Base-by-base conservation (phyloP, 2,113 vertebrate species). In the Jaculus jaculus region DNA sequence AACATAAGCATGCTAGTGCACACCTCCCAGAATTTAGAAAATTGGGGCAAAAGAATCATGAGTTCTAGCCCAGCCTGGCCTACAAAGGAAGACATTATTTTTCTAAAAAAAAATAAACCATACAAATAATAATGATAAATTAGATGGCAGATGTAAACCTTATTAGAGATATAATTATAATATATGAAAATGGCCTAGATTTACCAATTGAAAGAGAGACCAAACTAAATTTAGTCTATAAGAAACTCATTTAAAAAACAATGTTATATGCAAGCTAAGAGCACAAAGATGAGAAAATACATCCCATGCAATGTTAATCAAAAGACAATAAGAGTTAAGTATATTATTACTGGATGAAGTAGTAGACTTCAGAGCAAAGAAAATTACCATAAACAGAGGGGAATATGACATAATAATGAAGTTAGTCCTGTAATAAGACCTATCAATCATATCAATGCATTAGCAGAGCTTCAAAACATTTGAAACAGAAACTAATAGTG, bases 151-250 rank as follows among this genome's bases (percentile, higher is more conserved):
- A 82, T 12, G 63, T 91, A 84, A 69, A 26, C 8, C 21, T 26
- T 82, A 81, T 63, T 37, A 85, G 47, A 94, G 42, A 28, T 92
- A 89, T 86, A 90, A 78, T 87, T 86, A 86, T 54, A 75, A 23
- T 42, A 86, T 47, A 86, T 90, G 24, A 37, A 86, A 92, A 42
- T 83, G 42, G 58, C 12, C 30, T 86, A 82, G 51, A 58, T 73
- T 68, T 60, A 78, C 8, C 21, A 84, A 92, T 86, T 81, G 83
- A 92, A 83, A 87, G 15, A 74, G 34, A 90, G 26, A 90, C 21
- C 66, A 2, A 90, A 73, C 3, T 81, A 11, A 26, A 74, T 63
- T 13, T 34, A 72, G 26, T 91, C 47, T 91, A 24, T 26, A 91
- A 63, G 37, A 74, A 88, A 69, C 18, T 69, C 20, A 37, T 51